Conservation (phyloP, 2,888 invertebrate genomes). For the Pemphredon lugubris region DNA sequence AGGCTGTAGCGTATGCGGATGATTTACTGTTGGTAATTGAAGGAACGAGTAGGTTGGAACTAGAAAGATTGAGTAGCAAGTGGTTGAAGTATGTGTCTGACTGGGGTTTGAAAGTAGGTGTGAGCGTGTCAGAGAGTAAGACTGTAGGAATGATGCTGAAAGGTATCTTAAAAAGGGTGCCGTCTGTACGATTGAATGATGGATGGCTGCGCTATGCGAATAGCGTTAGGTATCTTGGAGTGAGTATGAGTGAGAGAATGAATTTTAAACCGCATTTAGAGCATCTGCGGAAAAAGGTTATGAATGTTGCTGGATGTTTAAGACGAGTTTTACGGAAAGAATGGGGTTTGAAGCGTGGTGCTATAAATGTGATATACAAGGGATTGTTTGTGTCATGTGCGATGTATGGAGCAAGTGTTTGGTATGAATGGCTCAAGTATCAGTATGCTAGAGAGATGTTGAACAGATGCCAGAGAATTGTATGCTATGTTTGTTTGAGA, state of each 20-base stretch:
- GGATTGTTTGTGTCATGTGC: conserved; percentile 20
- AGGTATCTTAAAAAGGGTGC: conserved; percentile 8
- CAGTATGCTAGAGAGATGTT: conserved; percentile 1
- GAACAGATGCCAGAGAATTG: conserved; percentile 20
- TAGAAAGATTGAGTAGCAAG: not conserved
- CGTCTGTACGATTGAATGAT: conserved; percentile 7
- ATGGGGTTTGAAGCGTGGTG: conserved; percentile 26
- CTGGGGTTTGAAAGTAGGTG: conserved; percentile 19
- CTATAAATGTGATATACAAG: conserved; percentile 3
- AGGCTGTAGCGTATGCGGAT: conserved; percentile 7
- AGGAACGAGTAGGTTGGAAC: not conserved
- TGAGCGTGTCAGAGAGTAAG: conserved; percentile 19
- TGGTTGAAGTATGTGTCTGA: conserved; percentile 17
- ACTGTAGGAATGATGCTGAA: conserved; percentile 28
- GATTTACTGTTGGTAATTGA: conserved; percentile 7
- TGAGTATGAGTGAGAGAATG: conserved; percentile 24
- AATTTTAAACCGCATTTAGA: conserved; percentile 26
- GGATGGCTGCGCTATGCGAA: not conserved
- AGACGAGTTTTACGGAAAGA: conserved; percentile 38
- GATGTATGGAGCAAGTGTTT: conserved; percentile 42
- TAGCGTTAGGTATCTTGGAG: conserved; percentile 26
- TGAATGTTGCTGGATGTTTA: conserved; percentile 1
- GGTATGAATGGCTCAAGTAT: conserved; percentile 10
- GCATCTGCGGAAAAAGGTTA: not conserved
- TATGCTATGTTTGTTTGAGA: conserved; percentile 35